Conservation (phyloP, 2,113 vertebrate genomes). For the Podiceps cristatus region DNA sequence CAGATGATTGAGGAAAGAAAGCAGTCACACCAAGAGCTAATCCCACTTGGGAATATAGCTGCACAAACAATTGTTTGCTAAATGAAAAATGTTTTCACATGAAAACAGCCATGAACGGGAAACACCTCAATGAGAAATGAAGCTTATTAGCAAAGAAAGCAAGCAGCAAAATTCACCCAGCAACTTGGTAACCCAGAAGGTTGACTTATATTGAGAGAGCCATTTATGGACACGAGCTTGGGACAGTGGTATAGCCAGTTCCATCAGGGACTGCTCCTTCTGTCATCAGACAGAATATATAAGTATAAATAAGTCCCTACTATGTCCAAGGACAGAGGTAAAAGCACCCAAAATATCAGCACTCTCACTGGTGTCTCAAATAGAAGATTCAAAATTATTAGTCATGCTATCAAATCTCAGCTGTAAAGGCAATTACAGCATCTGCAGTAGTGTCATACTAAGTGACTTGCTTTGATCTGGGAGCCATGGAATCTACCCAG, state of each 20-base stretch:
- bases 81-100: neutral
- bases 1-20: constrained; percentile 22
- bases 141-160: constrained; percentile 13
- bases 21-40: constrained; percentile 1
- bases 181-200: neutral
- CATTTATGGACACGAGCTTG: neutral
- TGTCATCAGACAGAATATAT: neutral
- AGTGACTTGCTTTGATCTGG: constrained; percentile 28
- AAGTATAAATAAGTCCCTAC: neutral
- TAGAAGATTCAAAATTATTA: constrained; percentile 3
- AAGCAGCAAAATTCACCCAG: neutral
- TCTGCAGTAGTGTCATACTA: neutral
- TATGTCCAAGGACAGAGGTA: neutral
- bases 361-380: neutral
- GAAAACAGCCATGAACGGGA: neutral
- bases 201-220: neutral
- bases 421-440: neutral
- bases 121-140: constrained; percentile 21
- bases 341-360: neutral
- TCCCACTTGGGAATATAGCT: neutral
- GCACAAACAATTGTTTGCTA: constrained; percentile 33
- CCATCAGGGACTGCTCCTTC: neutral
- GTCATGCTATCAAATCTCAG: constrained; percentile 16
- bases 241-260: neutral
- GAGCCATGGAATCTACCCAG: neutral